phyloP scores from a whole-genome alignment of 1,140 invertebrate species.

The Drosophila subpulchrella region DNA sequence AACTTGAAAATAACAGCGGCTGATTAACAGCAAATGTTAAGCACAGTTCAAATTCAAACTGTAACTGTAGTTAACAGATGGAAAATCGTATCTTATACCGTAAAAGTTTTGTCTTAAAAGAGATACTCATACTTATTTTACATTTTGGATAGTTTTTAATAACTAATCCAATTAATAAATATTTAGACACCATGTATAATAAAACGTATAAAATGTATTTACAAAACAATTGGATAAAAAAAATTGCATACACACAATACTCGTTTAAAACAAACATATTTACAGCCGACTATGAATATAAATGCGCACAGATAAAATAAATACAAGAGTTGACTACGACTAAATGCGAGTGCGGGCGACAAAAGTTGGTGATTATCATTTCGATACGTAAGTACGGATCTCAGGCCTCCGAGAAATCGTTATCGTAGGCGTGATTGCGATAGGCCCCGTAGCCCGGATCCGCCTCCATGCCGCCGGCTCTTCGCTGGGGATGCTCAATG shows the following conservation, averaged over 20 bases:
- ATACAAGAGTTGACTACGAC: slow-evolving; percentile 21
- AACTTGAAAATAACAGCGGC: background rate
- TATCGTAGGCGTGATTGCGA: slow-evolving; percentile 50
- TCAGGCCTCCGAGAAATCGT: slow-evolving; percentile 43
- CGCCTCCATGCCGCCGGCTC: background rate
- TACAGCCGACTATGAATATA: slow-evolving; percentile 18
- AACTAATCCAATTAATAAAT: background rate
- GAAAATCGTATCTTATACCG: no score
- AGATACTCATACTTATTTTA: no score
- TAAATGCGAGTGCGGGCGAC: slow-evolving; percentile 7
- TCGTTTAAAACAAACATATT: slow-evolving; percentile 1
- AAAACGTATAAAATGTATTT: slow-evolving; percentile 33
- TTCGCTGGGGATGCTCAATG: background rate
- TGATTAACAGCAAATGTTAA: background rate
- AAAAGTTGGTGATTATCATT: no score
- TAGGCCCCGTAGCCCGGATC: slow-evolving; percentile 40
- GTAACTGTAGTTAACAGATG: background rate
- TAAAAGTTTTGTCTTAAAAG: no score
- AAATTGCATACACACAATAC: slow-evolving; percentile 8
- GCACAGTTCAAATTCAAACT: background rate
- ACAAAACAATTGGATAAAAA: slow-evolving; percentile 32
- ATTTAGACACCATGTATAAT: background rate
- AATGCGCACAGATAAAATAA: slow-evolving; percentile 42
- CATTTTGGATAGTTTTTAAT: no score
- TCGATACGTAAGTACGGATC: no score